Percentiles rank a stretch among this genome's conserved stretches.
These are phyloP conservation scores for Eumacrocentrus americanus DNA, from an alignment of 2,888 invertebrate genomes.

Conservation along the genomic window DNA sequence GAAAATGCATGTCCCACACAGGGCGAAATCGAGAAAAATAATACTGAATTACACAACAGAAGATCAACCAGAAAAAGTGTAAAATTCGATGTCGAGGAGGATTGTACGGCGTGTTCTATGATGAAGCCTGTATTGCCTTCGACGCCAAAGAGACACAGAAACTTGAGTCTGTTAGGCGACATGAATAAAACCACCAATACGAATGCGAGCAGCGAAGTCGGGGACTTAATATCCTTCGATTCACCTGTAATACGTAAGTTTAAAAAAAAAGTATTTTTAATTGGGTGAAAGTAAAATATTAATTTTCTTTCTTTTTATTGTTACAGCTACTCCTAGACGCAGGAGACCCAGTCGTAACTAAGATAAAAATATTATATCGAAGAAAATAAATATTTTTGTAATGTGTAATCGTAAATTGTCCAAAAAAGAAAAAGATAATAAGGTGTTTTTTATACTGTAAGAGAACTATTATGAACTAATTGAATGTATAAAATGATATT, in stretches of 20 bases:
- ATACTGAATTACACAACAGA: background rate
- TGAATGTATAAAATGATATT: too few relatives aligned
- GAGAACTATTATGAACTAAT: too few relatives aligned
- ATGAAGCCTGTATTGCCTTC: conserved; percentile 33
- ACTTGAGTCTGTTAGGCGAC: conserved; percentile 29
- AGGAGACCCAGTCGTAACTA: conserved; percentile 33
- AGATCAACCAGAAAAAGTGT: conserved; percentile 41
- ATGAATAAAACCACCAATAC: conserved; percentile 9
- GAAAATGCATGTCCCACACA: conserved; percentile 24
- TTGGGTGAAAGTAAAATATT: background rate
- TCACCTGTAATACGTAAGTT: conserved; percentile 36
- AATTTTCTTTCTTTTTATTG: conserved; percentile 9
- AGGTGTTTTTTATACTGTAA: too few relatives aligned
- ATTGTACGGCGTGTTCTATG: conserved; percentile 32
- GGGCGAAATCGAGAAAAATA: background rate
- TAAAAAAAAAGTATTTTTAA: background rate
- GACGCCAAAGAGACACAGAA: conserved; percentile 39
- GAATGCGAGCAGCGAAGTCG: background rate
- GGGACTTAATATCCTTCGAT: conserved; percentile 34
- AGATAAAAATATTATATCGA: background rate
- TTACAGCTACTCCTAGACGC: conserved; percentile 35
- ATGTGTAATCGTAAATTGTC: background rate
- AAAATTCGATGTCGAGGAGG: conserved; percentile 40
- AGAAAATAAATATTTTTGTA: background rate
- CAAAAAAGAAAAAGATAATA: too few relatives aligned